phyloP scores from a whole-genome alignment of 2,888 invertebrate species.

The Sepioteuthis lessoniana region DNA sequence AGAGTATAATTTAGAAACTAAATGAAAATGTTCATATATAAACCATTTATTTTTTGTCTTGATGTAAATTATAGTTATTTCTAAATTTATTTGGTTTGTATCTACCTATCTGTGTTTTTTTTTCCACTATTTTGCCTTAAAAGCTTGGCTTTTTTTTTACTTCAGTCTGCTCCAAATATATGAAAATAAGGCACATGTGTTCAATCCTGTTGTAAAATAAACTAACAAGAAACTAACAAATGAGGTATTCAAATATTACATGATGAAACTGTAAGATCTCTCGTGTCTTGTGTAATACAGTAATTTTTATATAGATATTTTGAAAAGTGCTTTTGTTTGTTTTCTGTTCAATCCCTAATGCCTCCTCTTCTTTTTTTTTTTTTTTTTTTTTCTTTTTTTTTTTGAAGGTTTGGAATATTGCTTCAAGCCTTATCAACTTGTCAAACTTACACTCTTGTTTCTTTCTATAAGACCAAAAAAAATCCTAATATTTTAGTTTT shows the following conservation, averaged over 20 bases:
- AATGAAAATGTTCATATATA: neutral
- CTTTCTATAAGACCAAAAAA: too few relatives aligned
- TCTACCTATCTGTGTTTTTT: neutral
- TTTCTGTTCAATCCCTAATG: neutral
- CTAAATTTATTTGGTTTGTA: neutral
- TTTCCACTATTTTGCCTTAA: neutral
- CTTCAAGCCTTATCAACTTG: too few relatives aligned
- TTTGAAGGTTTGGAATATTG: too few relatives aligned
- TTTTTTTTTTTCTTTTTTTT: too few relatives aligned
- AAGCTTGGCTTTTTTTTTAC: constrained; percentile 20
- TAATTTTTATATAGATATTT: neutral
- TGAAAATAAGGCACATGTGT: neutral
- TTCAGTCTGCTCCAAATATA: neutral
- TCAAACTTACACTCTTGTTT: too few relatives aligned
- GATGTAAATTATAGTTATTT: constrained; percentile 13
- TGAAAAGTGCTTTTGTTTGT: neutral
- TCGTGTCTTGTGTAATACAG: too few relatives aligned
- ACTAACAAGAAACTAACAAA: neutral
- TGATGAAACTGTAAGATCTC: neutral
- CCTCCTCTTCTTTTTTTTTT: too few relatives aligned
- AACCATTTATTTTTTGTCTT: neutral
- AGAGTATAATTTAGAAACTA: neutral
- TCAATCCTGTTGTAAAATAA: neutral
- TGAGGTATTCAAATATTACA: neutral
- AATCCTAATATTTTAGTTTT: too few relatives aligned